Percentiles rank a stretch among this genome's conserved stretches.
These are phyloP conservation scores for Hyaena hyaena DNA, from an alignment of 2,113 vertebrate genomes.

Conservation along the genomic window DNA sequence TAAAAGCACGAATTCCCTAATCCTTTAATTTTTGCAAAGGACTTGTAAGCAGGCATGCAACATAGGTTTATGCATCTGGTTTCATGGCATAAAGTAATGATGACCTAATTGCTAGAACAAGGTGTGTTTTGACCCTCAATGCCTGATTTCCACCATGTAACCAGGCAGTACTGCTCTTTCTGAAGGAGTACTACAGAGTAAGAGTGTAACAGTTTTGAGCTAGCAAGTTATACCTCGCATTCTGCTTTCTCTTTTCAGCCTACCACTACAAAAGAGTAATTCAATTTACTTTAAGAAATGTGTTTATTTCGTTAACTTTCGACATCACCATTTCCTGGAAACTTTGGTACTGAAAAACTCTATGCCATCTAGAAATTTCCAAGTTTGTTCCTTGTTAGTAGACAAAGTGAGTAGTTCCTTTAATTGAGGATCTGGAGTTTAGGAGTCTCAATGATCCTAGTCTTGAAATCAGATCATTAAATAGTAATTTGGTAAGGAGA, in stretches of 20 bases:
- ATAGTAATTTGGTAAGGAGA: not conserved
- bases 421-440: not conserved
- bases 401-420: not conserved
- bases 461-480: slow-evolving; percentile 18
- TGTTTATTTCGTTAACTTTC: slow-evolving; percentile 34
- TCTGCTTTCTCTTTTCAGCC: not conserved
- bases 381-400: not conserved
- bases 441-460: not conserved
- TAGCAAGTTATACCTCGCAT: slow-evolving; percentile 46
- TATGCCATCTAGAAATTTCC: slow-evolving; percentile 42
- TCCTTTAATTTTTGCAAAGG: not conserved
- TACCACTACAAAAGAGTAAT: not conserved
- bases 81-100: not conserved
- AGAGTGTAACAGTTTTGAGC: not conserved
- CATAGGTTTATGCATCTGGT: not conserved
- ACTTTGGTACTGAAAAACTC: slow-evolving; percentile 27
- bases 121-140: not conserved
- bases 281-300: slow-evolving; percentile 20
- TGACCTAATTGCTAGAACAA: not conserved
- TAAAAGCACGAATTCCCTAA: not conserved
- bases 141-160: not conserved
- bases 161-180: not conserved
- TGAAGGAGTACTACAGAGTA: not conserved
- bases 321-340: slow-evolving; percentile 45
- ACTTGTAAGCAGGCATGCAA: not conserved